Base-by-base conservation (phyloP, 2,113 vertebrate genomes). In the Toxotes chatareus region DNA sequence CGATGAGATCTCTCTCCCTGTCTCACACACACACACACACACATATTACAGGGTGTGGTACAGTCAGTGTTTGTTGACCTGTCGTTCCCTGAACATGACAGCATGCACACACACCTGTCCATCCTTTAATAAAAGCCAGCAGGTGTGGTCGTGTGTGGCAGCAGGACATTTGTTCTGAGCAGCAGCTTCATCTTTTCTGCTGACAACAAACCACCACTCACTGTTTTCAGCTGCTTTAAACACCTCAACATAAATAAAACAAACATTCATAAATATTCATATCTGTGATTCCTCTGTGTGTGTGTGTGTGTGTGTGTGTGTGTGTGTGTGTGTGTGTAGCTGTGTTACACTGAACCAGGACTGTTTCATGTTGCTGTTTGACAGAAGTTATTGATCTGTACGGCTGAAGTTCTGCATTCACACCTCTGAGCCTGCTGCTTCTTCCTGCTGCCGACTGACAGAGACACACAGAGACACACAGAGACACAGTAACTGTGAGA, bases 41-140 rank as follows among this genome's bases (percentile, higher is more conserved):
- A 8, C 38, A 11, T 44, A 38, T 49, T 36, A 62, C 23, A 42
- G 66, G 12, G 70, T 32, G 34, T 0, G 1, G 14, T 21, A 3
- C 27, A 7, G 23, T 60, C 4, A 1, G 34, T 68, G 36, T 78
- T 21, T 69, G 44, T 27, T 69, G 76, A 78, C 60, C 61, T 13
- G 12, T 11, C 9, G 36, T 27, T 27, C 36, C 7, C 36, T 38
- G 36, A 38, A 38, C 36, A 38, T 7, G 7, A 38, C 36, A 38
- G 4, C 13, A 14, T 49, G 21, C 49, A 0, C 42, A n/a, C 62
- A 68, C 8, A 11, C 66, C 5, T 7, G 0, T 19, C 27, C 42
- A 13, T 32, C n/a, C 66, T 59, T 56, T 76, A 71, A 76, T 82
- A 51, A 82, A 42, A 69, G 17, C 69, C 14, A 40, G 12, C 21